Conservation (phyloP, 37 sponge, comb jelly and placozoan species). For the Geodia barretti region DNA sequence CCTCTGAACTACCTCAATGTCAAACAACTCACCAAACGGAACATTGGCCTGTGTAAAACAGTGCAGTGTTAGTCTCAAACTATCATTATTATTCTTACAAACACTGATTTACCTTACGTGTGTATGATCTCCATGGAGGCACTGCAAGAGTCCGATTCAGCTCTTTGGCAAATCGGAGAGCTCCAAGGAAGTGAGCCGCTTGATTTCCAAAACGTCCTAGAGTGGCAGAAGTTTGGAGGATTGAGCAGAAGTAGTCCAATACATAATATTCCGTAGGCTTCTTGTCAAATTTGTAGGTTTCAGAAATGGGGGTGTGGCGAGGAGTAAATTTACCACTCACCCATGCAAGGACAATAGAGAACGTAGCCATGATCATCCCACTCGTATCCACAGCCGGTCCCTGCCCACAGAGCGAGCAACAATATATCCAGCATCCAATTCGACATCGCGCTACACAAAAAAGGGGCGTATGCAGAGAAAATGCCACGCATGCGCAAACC, state of each 20-base stretch:
- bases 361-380: slow-evolving; percentile 88
- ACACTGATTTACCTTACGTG: slow-evolving; percentile 40
- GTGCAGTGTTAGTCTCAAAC: neutral
- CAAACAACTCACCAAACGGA: slow-evolving; percentile 83
- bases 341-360: slow-evolving; percentile 90
- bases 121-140: slow-evolving; percentile 83
- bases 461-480: too few species aligned
- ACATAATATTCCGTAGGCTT: too few species aligned
- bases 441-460: too few species aligned
- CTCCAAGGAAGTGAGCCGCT: slow-evolving; percentile 86
- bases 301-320: too few species aligned
- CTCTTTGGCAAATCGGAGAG: slow-evolving; percentile 72
- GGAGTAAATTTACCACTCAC: slow-evolving; percentile 66
- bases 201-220: slow-evolving; percentile 93
- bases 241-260: too few species aligned
- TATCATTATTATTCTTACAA: too few species aligned
- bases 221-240: too few species aligned
- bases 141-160: slow-evolving; percentile 83
- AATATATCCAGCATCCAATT: too few species aligned
- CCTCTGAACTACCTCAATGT: slow-evolving; percentile 60
- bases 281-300: too few species aligned
- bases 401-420: too few species aligned
- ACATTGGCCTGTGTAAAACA: slow-evolving; percentile 46
- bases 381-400: slow-evolving; percentile 12
- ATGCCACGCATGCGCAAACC: too few species aligned